Evolutionary conservation across 2,888 invertebrate species (phyloP), one percentile per base, ranked within the genome.

Genomic region (Stenodera caucasica): DNA sequence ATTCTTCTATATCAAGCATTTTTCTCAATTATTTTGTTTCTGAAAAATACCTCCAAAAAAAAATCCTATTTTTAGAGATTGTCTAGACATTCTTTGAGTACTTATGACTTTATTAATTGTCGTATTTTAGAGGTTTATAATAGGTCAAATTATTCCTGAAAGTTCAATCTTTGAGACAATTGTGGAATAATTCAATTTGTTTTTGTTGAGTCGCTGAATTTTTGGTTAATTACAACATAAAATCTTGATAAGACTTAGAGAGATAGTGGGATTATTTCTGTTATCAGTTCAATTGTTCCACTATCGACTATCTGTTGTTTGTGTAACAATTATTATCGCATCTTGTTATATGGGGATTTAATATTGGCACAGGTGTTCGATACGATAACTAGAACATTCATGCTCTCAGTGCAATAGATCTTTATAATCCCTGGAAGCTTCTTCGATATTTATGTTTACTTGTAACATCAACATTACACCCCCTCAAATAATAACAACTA

Each of bases 391-490:
- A 33, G 32, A 52, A 32, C 52, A 33, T 52, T 52, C 52, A 52
- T 52, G 52, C 52, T 52, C 52, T 21, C 52, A 23, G 4, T 52
- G 52, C 32, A 52, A 52, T 33, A 30, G 32, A 21, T 32, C 52
- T 33, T 33, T 52, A 32, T 45, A 51, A 51, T 51, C 51, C 51
- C 29, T 15, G 1, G 12, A 7, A 52, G 52, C 14, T 33, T 52
- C 52, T 52, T 52, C 32, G 52, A 52, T 52, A 52, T 52, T 52
- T 52, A 52, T 52, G 52, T 52, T 52, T 52, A 33, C 52, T 52
- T 52, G 52, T 26, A 52, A 32, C 52, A 52, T 52, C 52, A 52
- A 52, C 52, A 33, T 52, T 32, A 33, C 45, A 7, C 7, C 29
- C 32, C 49, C 30, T 12, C 32, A 30, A 52, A 52, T 52, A 52